These are phyloP conservation scores for Melolontha melolontha DNA, from an alignment of 2,888 invertebrate genomes.

Conservation along the genomic window DNA sequence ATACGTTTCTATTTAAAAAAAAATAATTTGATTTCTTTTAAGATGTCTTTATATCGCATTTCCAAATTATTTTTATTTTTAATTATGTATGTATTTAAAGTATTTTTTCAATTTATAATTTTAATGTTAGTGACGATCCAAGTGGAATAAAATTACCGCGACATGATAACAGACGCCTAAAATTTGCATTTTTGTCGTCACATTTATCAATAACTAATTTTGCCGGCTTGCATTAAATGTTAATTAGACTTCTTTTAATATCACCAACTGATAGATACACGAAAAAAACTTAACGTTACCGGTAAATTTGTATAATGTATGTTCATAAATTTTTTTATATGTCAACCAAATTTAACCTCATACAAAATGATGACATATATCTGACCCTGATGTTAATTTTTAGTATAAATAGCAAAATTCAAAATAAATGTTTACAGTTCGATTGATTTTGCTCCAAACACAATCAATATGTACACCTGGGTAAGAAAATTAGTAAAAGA, in stretches of 20 bases:
- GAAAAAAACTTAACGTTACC: constrained; percentile 14
- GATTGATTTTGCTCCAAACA: constrained; percentile 3
- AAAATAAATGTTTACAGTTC: not conserved
- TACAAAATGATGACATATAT: not conserved
- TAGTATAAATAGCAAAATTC: constrained; percentile 22
- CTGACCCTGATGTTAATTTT: constrained; percentile 6
- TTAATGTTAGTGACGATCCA: no score
- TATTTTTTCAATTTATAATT: no score
- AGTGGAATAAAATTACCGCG: no score
- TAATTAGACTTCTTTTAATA: constrained; percentile 18
- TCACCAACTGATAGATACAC: not conserved
- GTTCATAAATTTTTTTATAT: constrained; percentile 22
- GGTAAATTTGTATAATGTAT: not conserved
- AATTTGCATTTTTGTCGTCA: constrained; percentile 17
- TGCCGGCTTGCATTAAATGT: constrained; percentile 11
- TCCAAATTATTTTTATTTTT: no score
- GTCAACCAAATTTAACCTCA: constrained; percentile 21
- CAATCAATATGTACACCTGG: constrained; percentile 34
- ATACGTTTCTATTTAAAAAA: no score
- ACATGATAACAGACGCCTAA: no score
- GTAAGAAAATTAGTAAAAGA: constrained; percentile 13
- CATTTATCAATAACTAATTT: constrained; percentile 11
- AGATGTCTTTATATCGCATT: not conserved
- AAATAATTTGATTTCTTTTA: not conserved
- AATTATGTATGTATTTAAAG: no score